phyloP scores from a whole-genome alignment of 2,888 invertebrate genomes.

The Cremastinae sp. region DNA sequence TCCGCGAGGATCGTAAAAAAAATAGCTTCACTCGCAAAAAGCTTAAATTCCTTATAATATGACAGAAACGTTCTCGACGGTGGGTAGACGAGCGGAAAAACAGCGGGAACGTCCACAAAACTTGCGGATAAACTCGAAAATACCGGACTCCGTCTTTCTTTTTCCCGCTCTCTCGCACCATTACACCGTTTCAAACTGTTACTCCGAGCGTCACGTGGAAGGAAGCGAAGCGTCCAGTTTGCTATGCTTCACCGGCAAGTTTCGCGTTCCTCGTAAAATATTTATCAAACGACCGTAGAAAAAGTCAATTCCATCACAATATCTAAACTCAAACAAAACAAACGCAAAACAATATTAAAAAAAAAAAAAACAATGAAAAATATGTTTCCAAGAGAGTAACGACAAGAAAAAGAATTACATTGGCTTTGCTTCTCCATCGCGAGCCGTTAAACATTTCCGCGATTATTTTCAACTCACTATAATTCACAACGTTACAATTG shows the following conservation, averaged over 20 bases:
- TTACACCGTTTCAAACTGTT: constrained; percentile 33
- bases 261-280: constrained; percentile 16
- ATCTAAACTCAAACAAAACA: not conserved
- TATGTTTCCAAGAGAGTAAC: not conserved
- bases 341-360: not conserved
- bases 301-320: not conserved
- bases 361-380: not conserved
- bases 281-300: constrained; percentile 23
- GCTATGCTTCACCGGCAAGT: constrained; percentile 28
- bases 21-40: not conserved
- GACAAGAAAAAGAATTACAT: not conserved
- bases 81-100: not conserved
- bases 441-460: too few relatives aligned
- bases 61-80: constrained; percentile 26
- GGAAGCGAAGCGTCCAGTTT: constrained; percentile 19
- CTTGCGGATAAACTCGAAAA: constrained; percentile 8
- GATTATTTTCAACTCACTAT: too few relatives aligned
- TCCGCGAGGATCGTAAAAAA: too few relatives aligned
- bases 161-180: constrained; percentile 4
- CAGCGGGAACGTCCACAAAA: constrained; percentile 1
- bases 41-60: constrained; percentile 4
- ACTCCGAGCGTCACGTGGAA: constrained; percentile 56
- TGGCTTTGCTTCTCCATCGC: not conserved
- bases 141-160: not conserved
- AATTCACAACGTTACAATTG: too few relatives aligned